phyloP scores from a whole-genome alignment of 2,113 vertebrate genomes.

The Gymnogyps californianus region DNA sequence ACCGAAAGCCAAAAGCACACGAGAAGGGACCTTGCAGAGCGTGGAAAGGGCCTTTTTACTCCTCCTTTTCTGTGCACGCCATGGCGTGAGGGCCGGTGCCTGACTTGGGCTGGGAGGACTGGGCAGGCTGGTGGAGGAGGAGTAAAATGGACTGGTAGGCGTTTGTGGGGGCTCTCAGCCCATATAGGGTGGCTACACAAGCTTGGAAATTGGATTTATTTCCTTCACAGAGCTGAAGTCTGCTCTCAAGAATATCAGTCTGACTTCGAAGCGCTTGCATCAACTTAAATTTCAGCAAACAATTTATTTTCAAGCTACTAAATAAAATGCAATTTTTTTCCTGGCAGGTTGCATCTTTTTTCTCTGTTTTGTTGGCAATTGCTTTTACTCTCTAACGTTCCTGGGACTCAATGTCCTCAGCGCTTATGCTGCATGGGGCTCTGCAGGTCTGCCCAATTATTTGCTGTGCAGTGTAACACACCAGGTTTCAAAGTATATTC shows the following conservation, averaged over 20 bases:
- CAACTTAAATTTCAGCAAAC: not conserved
- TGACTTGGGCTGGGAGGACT: not conserved
- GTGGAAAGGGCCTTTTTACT: not conserved
- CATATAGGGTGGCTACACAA: not conserved
- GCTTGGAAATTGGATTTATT: not conserved
- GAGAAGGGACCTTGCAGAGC: not conserved
- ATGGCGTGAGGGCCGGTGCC: fast-evolving
- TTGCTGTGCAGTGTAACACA: not conserved
- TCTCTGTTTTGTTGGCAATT: not conserved
- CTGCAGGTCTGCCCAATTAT: not conserved
- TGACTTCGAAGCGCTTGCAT: not conserved
- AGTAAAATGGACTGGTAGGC: not conserved
- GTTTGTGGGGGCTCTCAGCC: not conserved
- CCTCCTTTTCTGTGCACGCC: not conserved
- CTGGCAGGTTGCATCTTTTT: not conserved
- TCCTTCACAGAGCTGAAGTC: not conserved
- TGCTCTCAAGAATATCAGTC: not conserved
- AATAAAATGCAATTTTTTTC: not conserved
- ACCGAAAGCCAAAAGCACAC: not conserved
- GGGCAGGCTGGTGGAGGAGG: not conserved
- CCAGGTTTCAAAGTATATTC: not conserved
- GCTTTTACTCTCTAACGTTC: not conserved
- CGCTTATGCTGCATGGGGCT: not conserved
- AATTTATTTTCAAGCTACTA: not conserved
- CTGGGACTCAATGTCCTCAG: not conserved